Conservation (phyloP, 2,888 invertebrate species). For the Diplolepis rosae region DNA sequence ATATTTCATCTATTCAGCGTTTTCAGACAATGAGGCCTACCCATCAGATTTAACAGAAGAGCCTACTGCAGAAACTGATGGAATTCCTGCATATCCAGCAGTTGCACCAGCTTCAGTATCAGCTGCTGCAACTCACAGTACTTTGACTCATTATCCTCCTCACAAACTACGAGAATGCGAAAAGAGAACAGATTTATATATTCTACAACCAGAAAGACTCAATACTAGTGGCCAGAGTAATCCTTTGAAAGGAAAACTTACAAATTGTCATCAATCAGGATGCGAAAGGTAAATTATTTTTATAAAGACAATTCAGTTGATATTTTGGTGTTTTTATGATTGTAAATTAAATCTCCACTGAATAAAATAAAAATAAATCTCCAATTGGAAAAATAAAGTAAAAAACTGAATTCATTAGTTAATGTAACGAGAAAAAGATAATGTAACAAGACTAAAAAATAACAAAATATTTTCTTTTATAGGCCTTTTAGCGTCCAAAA, state of each 20-base stretch:
- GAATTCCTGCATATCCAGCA: constrained; percentile 71
- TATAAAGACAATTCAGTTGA: no score
- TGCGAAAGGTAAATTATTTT: constrained; percentile 83
- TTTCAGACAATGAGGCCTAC: constrained; percentile 62
- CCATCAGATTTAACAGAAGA: constrained; percentile 73
- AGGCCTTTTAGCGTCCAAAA: constrained; percentile 95
- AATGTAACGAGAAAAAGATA: no score
- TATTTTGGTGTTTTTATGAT: neutral
- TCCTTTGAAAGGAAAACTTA: constrained; percentile 90
- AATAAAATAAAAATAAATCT: neutral
- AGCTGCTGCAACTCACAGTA: constrained; percentile 74
- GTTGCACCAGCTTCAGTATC: constrained; percentile 63
- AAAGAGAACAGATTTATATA: constrained; percentile 90
- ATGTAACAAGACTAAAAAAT: no score
- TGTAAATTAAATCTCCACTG: neutral
- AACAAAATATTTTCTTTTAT: constrained; percentile 50
- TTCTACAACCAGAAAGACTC: constrained; percentile 86
- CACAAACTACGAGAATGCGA: constrained; percentile 83
- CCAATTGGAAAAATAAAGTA: no score
- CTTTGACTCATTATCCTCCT: constrained; percentile 77
- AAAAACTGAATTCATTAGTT: no score
- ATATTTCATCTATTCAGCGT: constrained; percentile 2
- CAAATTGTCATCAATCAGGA: constrained; percentile 90
- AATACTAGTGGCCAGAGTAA: constrained; percentile 86
- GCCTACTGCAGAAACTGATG: constrained; percentile 68